A percentile compares a stretch with the other conserved stretches of the same genome.
phyloP scores from a whole-genome alignment of 2,797 vertebrate genomes.

The Saxicola maurus region DNA sequence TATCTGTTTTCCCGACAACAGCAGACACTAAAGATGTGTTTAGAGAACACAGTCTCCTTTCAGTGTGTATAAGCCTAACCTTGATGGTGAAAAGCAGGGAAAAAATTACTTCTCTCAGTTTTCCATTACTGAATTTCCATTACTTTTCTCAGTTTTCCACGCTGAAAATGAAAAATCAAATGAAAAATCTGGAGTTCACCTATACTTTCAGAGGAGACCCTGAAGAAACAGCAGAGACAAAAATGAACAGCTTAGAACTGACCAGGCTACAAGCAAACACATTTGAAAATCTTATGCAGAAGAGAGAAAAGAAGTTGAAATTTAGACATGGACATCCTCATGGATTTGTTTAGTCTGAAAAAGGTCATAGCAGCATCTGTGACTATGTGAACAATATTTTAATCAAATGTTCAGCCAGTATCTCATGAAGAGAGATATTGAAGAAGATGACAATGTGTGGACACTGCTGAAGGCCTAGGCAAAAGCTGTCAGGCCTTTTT shows the following conservation, averaged over 20 bases:
- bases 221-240: background rate
- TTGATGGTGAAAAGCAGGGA: background rate
- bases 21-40: background rate
- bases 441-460: background rate
- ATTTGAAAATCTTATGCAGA: background rate
- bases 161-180: background rate
- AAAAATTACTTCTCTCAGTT: background rate
- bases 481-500: no score
- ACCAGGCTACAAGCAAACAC: background rate
- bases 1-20: background rate
- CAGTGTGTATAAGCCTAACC: background rate
- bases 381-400: background rate
- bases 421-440: background rate
- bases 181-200: background rate
- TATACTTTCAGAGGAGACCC: background rate
- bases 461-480: no score
- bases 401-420: fast-evolving
- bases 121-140: no score
- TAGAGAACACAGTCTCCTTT: background rate
- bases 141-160: background rate
- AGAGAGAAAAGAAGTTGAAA: background rate
- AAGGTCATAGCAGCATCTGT: background rate
- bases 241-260: background rate
- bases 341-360: background rate
- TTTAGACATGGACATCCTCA: background rate